These are phyloP conservation scores for Onychostruthus taczanowskii DNA, from an alignment of 2,113 vertebrate species.

Conservation along the genomic window DNA sequence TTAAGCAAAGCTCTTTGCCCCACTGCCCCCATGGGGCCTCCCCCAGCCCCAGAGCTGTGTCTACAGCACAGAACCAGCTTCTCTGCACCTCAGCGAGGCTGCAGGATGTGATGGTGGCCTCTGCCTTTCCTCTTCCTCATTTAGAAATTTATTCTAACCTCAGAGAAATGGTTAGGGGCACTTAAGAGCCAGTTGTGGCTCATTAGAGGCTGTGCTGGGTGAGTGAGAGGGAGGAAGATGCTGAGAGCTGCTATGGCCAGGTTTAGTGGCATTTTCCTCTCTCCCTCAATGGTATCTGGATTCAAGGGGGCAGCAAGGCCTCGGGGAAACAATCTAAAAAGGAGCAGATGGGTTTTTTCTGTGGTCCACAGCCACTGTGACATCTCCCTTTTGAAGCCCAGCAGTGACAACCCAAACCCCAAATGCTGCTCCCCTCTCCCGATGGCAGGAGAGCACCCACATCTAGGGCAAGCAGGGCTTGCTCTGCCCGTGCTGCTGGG, in stretches of 20 bases:
- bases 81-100: neutral
- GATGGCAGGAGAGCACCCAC: rapidly evolving
- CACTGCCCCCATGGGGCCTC: rapidly evolving
- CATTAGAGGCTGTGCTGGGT: neutral
- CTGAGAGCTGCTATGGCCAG: neutral
- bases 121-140: neutral
- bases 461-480: neutral
- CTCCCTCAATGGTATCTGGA: neutral
- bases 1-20: neutral
- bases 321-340: neutral
- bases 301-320: neutral
- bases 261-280: neutral
- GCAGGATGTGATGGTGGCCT: neutral
- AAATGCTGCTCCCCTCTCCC: neutral
- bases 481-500: neutral
- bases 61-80: rapidly evolving
- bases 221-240: neutral
- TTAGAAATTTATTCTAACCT: conserved; percentile 13
- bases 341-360: rapidly evolving
- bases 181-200: conserved; percentile 27
- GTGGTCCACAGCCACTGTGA: neutral
- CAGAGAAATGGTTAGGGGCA: neutral
- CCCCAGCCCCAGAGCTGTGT: neutral
- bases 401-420: neutral
- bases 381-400: neutral